phyloP scores from a whole-genome alignment of 2,888 invertebrate genomes.

The Mongoloraphidia duomilia region DNA sequence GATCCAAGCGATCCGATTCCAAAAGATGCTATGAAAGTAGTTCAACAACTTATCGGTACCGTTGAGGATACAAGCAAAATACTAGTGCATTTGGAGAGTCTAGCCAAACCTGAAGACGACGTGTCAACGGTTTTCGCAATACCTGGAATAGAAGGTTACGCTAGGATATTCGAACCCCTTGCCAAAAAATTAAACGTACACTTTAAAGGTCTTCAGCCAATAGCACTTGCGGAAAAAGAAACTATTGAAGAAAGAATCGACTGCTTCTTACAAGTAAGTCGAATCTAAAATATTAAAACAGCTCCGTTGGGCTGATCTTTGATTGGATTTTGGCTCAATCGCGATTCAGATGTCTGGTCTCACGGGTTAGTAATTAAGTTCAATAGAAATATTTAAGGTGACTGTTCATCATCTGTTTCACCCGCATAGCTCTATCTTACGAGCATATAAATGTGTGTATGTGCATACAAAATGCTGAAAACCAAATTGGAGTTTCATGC shows the following conservation, averaged over 20 bases:
- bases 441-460: too few species aligned
- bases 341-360: too few species aligned
- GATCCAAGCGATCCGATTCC: slow-evolving; percentile 11
- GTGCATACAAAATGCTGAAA: too few species aligned
- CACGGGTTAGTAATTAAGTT: too few species aligned
- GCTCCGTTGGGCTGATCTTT: too few species aligned
- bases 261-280: slow-evolving; percentile 35
- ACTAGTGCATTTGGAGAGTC: slow-evolving; percentile 32
- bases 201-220: slow-evolving; percentile 39
- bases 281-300: too few species aligned
- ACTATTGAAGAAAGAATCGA: slow-evolving; percentile 36
- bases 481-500: too few species aligned
- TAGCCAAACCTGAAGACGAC: slow-evolving; percentile 4
- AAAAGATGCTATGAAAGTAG: slow-evolving; percentile 33
- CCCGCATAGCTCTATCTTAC: too few species aligned
- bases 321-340: too few species aligned
- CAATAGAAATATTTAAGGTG: too few species aligned
- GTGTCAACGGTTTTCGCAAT: slow-evolving; percentile 38
- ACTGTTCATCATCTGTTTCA: too few species aligned
- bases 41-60: slow-evolving; percentile 45
- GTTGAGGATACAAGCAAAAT: slow-evolving; percentile 37
- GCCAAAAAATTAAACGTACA: slow-evolving; percentile 36
- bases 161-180: slow-evolving; percentile 35
- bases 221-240: slow-evolving; percentile 29
- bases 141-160: slow-evolving; percentile 55